These are phyloP conservation scores for Anarhynchus alexandrinus DNA, from an alignment of 2,113 vertebrate genomes.

Conservation along the genomic window DNA sequence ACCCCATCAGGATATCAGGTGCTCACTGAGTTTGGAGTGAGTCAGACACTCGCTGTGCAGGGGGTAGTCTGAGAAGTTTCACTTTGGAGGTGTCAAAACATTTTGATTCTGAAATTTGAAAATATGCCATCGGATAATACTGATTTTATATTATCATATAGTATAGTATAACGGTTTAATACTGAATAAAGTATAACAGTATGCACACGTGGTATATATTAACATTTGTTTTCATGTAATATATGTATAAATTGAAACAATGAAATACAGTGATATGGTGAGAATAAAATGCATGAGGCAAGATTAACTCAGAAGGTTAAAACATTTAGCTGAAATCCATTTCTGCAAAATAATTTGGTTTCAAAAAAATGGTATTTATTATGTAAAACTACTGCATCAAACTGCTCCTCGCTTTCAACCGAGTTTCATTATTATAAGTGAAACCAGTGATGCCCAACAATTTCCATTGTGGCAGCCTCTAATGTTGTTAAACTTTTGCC, in stretches of 20 bases:
- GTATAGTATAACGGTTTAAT: background rate
- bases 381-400: slow-evolving; percentile 33
- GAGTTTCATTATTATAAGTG: slow-evolving; percentile 43
- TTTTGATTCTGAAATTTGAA: slow-evolving; percentile 17
- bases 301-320: slow-evolving; percentile 12
- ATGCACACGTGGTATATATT: background rate
- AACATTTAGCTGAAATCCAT: background rate
- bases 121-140: background rate
- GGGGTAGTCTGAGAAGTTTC: background rate
- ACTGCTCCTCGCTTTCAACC: slow-evolving; percentile 34
- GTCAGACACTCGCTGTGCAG: fast-evolving
- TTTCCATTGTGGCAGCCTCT: slow-evolving; percentile 39
- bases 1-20: background rate
- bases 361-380: background rate
- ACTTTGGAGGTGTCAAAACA: background rate
- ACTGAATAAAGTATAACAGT: background rate
- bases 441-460: slow-evolving; percentile 32
- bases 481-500: slow-evolving; percentile 16
- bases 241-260: background rate
- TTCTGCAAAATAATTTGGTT: slow-evolving; percentile 3
- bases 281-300: background rate
- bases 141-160: background rate
- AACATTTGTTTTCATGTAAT: slow-evolving; percentile 6
- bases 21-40: background rate
- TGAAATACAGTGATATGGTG: background rate